Evolutionary conservation across 2,888 invertebrate species (phyloP).

Genomic region (Hirtodrosophila trivittata): DNA sequence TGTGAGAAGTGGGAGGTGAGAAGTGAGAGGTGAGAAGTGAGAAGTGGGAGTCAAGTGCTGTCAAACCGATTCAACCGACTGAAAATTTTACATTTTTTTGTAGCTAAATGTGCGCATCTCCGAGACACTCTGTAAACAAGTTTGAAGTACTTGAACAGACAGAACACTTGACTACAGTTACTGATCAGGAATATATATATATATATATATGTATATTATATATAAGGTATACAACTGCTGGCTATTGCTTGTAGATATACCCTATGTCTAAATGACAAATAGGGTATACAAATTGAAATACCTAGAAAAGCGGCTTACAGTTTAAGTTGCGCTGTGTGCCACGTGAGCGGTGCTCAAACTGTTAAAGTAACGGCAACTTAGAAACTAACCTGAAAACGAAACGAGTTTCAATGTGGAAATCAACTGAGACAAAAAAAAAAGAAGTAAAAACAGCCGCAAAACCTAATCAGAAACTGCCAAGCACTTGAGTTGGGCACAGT

Average conservation of each 20-base stretch:
- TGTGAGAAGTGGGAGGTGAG: conserved; percentile 16
- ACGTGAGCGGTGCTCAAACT: conserved; percentile 43
- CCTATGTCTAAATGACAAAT: no score
- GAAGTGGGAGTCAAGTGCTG: conserved; percentile 36
- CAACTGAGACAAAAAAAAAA: conserved; percentile 11
- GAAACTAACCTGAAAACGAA: conserved; percentile 66
- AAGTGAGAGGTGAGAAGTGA: conserved; percentile 1
- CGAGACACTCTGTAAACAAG: no score
- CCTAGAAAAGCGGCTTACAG: conserved; percentile 40
- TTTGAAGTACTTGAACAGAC: no score
- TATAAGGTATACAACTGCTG: no score
- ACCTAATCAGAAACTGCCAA: conserved; percentile 9
- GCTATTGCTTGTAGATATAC: no score
- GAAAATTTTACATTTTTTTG: conserved; percentile 43
- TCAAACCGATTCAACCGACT: conserved; percentile 61
- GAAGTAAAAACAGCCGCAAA: conserved; percentile 17
- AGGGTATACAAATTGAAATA: no score
- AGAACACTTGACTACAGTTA: no score
- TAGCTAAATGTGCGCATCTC: no score
- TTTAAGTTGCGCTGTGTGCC: conserved; percentile 31
- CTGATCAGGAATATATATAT: conserved; percentile 1
- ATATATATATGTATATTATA: conserved; percentile 6
- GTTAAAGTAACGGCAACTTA: conserved; percentile 37
- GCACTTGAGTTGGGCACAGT: not conserved
- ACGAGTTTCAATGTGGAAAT: conserved; percentile 62